Evolutionary conservation across 2,888 invertebrate species (phyloP).

Genomic region (Galeruca laticollis): DNA sequence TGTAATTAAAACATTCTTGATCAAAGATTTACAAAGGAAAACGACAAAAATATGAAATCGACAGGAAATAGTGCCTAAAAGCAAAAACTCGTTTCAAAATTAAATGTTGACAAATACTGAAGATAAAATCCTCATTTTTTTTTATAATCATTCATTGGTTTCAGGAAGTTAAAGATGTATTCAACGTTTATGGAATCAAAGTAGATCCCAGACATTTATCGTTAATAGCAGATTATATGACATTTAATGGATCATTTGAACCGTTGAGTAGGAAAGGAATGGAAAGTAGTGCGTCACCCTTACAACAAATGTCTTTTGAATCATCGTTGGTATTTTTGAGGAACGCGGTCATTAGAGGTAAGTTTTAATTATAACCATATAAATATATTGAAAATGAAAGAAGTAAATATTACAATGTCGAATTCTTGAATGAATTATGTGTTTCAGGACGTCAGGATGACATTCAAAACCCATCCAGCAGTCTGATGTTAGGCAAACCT

Average conservation of each 20-base stretch:
- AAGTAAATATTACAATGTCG: no score
- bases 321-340: slow-evolving; percentile 89
- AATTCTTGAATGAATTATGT: no score
- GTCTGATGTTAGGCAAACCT: slow-evolving; percentile 88
- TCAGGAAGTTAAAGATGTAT: slow-evolving; percentile 93
- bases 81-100: no score
- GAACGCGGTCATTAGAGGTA: slow-evolving; percentile 78
- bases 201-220: slow-evolving; percentile 95
- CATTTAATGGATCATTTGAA: slow-evolving; percentile 88
- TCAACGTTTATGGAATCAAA: slow-evolving; percentile 95
- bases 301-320: slow-evolving; percentile 99
- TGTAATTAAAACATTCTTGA: no score
- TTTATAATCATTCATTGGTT: slow-evolving; percentile 37
- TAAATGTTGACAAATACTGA: no score
- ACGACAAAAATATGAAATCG: slow-evolving; percentile 47
- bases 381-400: no score
- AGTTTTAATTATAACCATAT: slow-evolving; percentile 2
- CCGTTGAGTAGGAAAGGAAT: slow-evolving; percentile 93
- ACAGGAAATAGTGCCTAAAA: slow-evolving; percentile 42
- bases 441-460: slow-evolving; percentile 79
- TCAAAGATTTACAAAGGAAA: slow-evolving; percentile 67
- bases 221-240: slow-evolving; percentile 98
- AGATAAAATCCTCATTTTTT: no score
- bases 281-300: slow-evolving; percentile 89
- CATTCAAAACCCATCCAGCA: slow-evolving; percentile 86